Evolutionary conservation across 2,113 vertebrate genomes (phyloP).

Genomic region (Mustela lutreola): DNA sequence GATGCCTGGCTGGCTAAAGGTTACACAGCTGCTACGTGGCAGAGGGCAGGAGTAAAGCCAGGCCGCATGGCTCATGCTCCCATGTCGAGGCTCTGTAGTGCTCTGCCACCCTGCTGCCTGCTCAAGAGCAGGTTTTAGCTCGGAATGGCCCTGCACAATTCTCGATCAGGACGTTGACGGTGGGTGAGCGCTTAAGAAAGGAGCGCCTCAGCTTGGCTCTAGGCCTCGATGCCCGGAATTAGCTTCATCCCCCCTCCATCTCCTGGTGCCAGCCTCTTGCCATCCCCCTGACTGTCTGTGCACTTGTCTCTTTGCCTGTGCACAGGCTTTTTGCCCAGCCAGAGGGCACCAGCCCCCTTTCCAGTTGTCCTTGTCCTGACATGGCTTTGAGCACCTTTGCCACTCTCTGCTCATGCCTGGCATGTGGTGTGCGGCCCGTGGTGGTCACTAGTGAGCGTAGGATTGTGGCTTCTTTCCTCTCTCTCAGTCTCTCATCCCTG

Average conservation of each 20-base stretch:
- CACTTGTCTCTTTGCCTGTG: not conserved
- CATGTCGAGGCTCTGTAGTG: fast-evolving
- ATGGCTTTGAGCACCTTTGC: not conserved
- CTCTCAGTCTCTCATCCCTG: not conserved
- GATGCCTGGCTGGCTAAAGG: not conserved
- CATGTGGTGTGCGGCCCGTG: not conserved
- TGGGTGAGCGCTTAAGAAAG: not conserved
- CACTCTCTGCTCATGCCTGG: not conserved
- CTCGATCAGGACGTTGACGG: not conserved
- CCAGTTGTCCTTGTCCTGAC: not conserved
- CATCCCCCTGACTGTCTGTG: not conserved
- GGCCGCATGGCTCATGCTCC: not conserved
- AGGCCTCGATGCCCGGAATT: not conserved
- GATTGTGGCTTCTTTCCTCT: not conserved
- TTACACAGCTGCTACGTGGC: not conserved
- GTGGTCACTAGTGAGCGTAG: not conserved
- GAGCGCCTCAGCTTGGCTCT: not conserved
- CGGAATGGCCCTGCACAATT: not conserved
- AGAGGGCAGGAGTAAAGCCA: not conserved
- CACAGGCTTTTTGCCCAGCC: not conserved
- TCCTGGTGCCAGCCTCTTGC: not conserved
- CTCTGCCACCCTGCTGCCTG: not conserved
- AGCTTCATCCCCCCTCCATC: not conserved
- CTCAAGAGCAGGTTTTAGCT: not conserved
- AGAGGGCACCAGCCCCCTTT: not conserved